Conservation (phyloP, 1,140 invertebrate species). For the Conus ventricosus region DNA sequence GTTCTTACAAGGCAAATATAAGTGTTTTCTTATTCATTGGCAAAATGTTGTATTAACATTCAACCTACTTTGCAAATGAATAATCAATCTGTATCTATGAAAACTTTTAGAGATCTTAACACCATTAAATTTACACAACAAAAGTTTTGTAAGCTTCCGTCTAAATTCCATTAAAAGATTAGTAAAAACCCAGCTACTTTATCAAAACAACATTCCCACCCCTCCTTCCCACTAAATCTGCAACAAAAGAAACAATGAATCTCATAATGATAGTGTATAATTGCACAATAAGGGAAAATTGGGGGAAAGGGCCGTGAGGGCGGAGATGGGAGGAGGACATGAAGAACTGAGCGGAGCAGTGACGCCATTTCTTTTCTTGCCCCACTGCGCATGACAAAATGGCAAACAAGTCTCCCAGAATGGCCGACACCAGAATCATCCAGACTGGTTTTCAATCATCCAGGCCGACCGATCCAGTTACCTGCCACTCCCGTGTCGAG, state of each 20-base stretch:
- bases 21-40: too few relatives aligned
- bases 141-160: too few relatives aligned
- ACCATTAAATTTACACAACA: too few relatives aligned
- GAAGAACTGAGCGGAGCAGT: neutral
- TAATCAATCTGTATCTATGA: too few relatives aligned
- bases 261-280: neutral
- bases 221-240: neutral
- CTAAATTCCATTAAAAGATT: too few relatives aligned
- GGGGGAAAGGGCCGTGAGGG: neutral
- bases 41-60: too few relatives aligned
- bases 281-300: neutral
- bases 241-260: neutral
- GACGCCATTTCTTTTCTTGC: neutral
- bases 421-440: conserved; percentile 22
- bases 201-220: neutral
- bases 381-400: conserved; percentile 14
- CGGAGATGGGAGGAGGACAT: neutral
- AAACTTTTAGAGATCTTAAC: too few relatives aligned
- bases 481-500: conserved; percentile 17
- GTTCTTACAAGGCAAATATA: too few relatives aligned
- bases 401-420: conserved; percentile 24
- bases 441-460: conserved; percentile 19
- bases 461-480: conserved; percentile 27
- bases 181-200: too few relatives aligned
- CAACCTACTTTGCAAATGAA: too few relatives aligned